These are phyloP conservation scores for Percopsis omiscomaycus DNA, from an alignment of 2,797 vertebrate genomes.

Conservation along the genomic window DNA sequence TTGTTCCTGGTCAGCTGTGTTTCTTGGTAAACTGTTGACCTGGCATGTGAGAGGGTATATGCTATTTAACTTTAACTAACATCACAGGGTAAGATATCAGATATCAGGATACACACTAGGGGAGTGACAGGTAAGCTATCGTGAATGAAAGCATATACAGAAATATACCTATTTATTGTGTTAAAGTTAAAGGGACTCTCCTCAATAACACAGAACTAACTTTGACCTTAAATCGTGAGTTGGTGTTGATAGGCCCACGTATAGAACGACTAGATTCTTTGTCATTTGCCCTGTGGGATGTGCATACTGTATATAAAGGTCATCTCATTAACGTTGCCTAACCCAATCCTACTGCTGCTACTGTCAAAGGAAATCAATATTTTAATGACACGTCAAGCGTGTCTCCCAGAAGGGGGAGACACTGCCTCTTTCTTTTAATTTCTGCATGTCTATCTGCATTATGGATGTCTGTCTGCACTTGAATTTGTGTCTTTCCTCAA, in stretches of 20 bases:
- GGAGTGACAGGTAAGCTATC: slow-evolving; percentile 53
- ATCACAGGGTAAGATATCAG: slow-evolving; percentile 59
- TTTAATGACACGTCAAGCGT: slow-evolving; percentile 1
- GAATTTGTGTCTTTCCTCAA: background rate
- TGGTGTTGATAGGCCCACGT: background rate
- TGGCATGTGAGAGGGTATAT: too few species aligned
- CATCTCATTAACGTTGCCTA: too few species aligned
- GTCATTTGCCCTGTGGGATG: too few species aligned
- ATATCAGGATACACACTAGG: slow-evolving; percentile 56
- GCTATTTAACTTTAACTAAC: background rate
- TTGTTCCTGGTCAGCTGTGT: background rate
- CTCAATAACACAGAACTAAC: too few species aligned
- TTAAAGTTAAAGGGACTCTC: too few species aligned
- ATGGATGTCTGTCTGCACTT: slow-evolving; percentile 5
- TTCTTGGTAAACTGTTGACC: too few species aligned
- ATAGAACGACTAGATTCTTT: background rate
- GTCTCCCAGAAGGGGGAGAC: background rate
- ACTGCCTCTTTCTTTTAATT: slow-evolving; percentile 23
- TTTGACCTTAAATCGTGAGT: slow-evolving; percentile 12
- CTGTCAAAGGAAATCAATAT: background rate
- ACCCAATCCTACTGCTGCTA: too few species aligned
- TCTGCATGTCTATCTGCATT: slow-evolving; percentile 14
- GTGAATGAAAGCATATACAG: slow-evolving; percentile 33
- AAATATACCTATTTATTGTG: too few species aligned
- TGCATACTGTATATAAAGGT: too few species aligned